A percentile compares a stretch with the other conserved stretches of the same genome.
Conservation (phyloP, 2,113 vertebrate species). For the Himantopus leucocephalus region DNA sequence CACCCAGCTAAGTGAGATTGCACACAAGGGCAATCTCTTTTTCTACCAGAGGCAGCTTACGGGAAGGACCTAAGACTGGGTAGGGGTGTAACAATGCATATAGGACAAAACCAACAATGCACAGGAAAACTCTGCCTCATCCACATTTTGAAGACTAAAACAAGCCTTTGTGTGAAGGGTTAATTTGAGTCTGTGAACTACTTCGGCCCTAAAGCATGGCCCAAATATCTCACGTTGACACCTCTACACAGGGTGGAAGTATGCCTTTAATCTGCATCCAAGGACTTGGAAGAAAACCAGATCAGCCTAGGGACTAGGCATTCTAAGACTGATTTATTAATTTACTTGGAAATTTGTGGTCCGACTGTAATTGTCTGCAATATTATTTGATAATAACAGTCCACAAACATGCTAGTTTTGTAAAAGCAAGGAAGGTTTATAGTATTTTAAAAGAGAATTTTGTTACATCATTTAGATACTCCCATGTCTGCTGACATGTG, state of each 20-base stretch:
- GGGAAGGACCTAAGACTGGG: neutral
- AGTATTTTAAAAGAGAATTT: neutral
- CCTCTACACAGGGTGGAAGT: neutral
- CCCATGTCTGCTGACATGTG: neutral
- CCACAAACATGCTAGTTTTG: neutral
- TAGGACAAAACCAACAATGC: neutral
- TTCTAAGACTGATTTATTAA: neutral
- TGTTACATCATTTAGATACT: neutral
- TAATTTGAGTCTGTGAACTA: neutral
- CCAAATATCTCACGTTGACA: neutral
- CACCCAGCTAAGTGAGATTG: neutral
- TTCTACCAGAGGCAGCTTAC: neutral
- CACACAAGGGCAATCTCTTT: neutral
- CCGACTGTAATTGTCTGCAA: neutral
- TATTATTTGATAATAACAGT: neutral
- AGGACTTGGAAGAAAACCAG: neutral
- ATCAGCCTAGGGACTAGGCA: neutral
- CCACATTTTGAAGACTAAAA: neutral
- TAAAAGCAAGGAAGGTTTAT: neutral
- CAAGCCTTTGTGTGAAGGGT: neutral
- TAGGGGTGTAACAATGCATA: neutral
- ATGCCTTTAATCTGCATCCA: neutral
- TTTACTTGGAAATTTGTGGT: neutral
- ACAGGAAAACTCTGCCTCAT: neutral
- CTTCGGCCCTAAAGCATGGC: neutral